These are phyloP conservation scores for Sebastes cheni DNA, from an alignment of 2,797 vertebrate species.

Conservation along the genomic window DNA sequence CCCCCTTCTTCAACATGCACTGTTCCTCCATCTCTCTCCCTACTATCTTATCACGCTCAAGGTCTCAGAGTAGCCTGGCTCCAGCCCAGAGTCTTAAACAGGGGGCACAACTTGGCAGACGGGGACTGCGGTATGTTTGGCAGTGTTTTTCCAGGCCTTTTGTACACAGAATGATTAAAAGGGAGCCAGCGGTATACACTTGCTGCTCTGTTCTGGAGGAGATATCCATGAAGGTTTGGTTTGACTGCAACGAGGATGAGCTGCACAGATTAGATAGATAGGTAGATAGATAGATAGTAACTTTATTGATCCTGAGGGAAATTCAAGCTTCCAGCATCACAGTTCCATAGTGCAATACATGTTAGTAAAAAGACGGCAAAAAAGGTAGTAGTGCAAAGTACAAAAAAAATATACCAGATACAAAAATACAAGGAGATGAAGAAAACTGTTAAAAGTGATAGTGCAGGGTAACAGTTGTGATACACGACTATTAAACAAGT, in stretches of 20 bases:
- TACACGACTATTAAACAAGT: too few species aligned
- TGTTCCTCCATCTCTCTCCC: conserved; percentile 44
- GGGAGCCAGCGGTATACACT: conserved; percentile 38
- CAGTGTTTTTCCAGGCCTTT: conserved; percentile 72
- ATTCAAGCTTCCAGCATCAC: too few species aligned
- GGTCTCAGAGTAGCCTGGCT: conserved; percentile 81
- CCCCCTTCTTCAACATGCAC: neutral
- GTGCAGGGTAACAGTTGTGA: too few species aligned
- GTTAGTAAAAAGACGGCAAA: too few species aligned
- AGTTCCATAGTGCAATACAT: too few species aligned
- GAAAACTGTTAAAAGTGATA: too few species aligned
- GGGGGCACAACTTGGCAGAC: conserved; percentile 72
- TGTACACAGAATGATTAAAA: conserved; percentile 68
- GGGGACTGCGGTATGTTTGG: conserved; percentile 69
- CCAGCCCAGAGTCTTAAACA: conserved; percentile 69
- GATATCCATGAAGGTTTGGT: conserved; percentile 38
- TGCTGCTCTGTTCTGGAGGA: conserved; percentile 11
- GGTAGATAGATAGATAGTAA: too few species aligned
- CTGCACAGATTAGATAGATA: neutral
- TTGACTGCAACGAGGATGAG: conserved; percentile 25
- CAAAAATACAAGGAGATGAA: too few species aligned
- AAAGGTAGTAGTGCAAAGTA: too few species aligned
- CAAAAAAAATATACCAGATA: too few species aligned
- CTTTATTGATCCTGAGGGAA: too few species aligned
- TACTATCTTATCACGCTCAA: conserved; percentile 81